Base-by-base conservation (phyloP, 1,140 invertebrate genomes). In the Neodiprion fabricii region DNA sequence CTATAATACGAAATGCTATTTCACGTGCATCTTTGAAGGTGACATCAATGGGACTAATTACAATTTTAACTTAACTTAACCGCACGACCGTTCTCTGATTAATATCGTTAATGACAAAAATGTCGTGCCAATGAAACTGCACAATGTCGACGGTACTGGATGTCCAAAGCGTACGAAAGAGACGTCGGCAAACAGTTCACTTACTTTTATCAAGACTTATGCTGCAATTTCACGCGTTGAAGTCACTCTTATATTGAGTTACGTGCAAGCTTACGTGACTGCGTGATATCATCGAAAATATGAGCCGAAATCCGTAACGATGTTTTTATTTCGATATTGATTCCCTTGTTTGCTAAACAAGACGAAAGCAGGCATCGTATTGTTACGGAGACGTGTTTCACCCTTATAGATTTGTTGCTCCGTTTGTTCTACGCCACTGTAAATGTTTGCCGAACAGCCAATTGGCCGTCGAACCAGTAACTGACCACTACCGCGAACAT, bases 401-500 rank as follows among this genome's bases (percentile, higher is more conserved):
- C 53, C 9, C n/a, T 9, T 61, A 5, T 5, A 40, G 53, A 14
- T 61, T 61, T 8, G 53, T 14, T 17, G 8, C 17, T 49, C 28
- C 9, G 21, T 40, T 71, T 48, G 47, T 71, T 71, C 48, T 50
- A 71, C 48, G 73, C 72, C 61, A 48, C 7, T 70, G 40, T n/a
- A 21, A 66, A 61, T 50, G 11, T 73, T 75, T 74, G 77, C 70
- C 21, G 49, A 61, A 50, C 14, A 74, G 75, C 68, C 73, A 75
- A 81, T 78, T 72, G 53, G 74, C 70, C 53, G 14, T 71, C 48
- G 67, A 77, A 79, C 75, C 74, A 67, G 70, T 67, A 71, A 76
- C 68, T 73, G 48, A 28, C n/a, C 72, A 76, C 71, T 61, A 49
- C 53, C 3, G 72, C 71, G 77, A 78, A 49, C 70, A 28, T n/a